Evolutionary conservation across 1,140 invertebrate species (phyloP).

Genomic region (Delia radicum): DNA sequence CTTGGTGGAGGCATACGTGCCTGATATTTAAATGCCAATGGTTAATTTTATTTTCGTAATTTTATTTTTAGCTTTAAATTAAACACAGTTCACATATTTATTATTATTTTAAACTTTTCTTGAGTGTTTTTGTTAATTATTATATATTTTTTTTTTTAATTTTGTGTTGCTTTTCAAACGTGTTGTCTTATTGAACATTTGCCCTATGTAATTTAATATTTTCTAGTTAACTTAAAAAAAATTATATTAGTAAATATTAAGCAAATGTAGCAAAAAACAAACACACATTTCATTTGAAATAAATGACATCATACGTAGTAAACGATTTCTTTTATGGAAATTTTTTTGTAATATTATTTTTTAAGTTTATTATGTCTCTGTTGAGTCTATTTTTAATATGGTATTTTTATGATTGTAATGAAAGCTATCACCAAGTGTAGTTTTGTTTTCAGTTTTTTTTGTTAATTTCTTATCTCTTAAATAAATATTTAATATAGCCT

Average conservation of each 20-base stretch:
- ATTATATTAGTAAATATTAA: conserved; percentile 4
- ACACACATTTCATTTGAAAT: conserved; percentile 41
- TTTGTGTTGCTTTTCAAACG: conserved; percentile 42
- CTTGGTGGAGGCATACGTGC: no score
- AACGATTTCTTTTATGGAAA: no score
- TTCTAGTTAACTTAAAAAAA: neutral
- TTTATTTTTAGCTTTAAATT: neutral
- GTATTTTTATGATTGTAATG: neutral
- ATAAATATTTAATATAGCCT: neutral
- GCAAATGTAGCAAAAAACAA: conserved; percentile 53
- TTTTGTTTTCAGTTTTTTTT: neutral
- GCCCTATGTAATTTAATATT: conserved; percentile 32
- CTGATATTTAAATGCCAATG: neutral
- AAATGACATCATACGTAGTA: neutral
- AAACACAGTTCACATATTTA: neutral
- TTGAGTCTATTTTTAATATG: neutral
- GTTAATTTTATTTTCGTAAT: neutral
- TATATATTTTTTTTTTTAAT: neutral
- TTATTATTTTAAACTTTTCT: neutral
- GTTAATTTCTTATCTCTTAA: conserved; percentile 17
- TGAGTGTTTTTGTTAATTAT: neutral
- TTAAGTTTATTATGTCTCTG: neutral
- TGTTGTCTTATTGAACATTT: conserved; percentile 55
- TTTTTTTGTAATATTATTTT: neutral
- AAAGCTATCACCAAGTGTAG: neutral